Evolutionary conservation across 1,140 invertebrate genomes (phyloP), one percentile per base, ranked within the genome.

Genomic region (Zaprionus gabonicus): DNA sequence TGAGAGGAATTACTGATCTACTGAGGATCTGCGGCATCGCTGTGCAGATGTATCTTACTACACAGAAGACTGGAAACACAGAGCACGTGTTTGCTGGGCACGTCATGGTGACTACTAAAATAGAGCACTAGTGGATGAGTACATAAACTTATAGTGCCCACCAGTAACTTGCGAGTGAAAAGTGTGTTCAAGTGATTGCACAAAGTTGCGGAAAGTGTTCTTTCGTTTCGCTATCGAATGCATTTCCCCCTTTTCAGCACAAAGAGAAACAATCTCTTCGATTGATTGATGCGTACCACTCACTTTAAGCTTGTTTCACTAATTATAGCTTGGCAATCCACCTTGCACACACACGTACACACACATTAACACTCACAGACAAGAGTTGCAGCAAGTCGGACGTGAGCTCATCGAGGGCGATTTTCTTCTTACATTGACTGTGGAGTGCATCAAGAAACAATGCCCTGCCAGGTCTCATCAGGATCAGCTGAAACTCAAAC

Each of bases 301-400:
- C 65, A 58, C 38, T 55, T 34, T 10, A 46, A 71, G 36, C 60
- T 36, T 71, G 60, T 64, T 56, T 15, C 13, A 56, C 51, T 71
- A 71, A 71, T 71, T 71, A 64, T 46, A 46, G 13, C 36, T 7
- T 25, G 27, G 13, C 34, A 65, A 27, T 28, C 13, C 38, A 41
- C 9, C 46, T 9, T 49, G 1, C 46, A 15, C 38, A 41, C 38
- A 15, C 10, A 17, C 36, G 20, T 20, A 20, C 20, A 20, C 20
- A 20, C 20, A 20, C 20, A 20, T 20, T 20, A 20, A 20, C 20
- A 20, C 20, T 20, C 20, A 59, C 20, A 15, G 4, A 17, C 13
- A 9, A 27, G 4, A n/a, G n/a, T 6, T 41, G 13, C 38, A 41
- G 13, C 38, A 34, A 23, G 6, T 51, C 15, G 31, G 25, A 72